Conservation (phyloP, 1,140 invertebrate genomes). For the Saxidomus purpurata region DNA sequence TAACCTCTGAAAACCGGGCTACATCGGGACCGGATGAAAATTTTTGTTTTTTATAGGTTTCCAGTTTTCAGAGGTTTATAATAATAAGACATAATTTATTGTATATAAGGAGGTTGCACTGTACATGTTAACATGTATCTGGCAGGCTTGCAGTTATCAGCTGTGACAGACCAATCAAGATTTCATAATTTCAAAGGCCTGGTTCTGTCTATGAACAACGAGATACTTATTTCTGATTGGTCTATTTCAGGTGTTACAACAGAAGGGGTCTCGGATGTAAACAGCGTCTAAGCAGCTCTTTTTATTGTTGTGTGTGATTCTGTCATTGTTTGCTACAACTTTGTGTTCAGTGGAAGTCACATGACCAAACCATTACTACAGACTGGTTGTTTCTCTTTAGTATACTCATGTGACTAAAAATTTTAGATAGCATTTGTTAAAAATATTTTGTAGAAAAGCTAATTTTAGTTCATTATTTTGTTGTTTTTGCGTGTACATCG, state of each 20-base stretch:
- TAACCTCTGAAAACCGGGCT: too few relatives aligned
- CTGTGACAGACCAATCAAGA: too few relatives aligned
- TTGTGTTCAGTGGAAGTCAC: constrained; percentile 19
- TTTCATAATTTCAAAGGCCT: too few relatives aligned
- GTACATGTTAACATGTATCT: too few relatives aligned
- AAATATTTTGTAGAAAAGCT: neutral
- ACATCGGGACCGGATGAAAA: too few relatives aligned
- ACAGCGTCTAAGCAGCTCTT: neutral
- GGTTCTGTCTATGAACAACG: too few relatives aligned
- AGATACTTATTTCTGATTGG: constrained; percentile 19
- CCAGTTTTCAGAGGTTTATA: too few relatives aligned
- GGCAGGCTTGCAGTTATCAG: too few relatives aligned
- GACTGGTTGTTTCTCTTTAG: neutral
- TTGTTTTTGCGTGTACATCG: constrained; percentile 37
- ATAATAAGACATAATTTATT: too few relatives aligned
- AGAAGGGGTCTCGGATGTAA: constrained; percentile 96
- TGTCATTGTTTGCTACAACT: constrained; percentile 1
- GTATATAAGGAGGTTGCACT: too few relatives aligned
- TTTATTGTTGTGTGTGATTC: constrained; percentile 21
- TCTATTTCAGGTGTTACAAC: constrained; percentile 86
- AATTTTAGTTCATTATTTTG: constrained; percentile 35
- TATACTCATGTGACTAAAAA: constrained; percentile 5
- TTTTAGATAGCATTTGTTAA: constrained; percentile 17
- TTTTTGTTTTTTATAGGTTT: too few relatives aligned
- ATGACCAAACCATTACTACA: neutral